Evolutionary conservation across 2,113 vertebrate genomes (phyloP).

Genomic region (Todiramphus saurophagus): DNA sequence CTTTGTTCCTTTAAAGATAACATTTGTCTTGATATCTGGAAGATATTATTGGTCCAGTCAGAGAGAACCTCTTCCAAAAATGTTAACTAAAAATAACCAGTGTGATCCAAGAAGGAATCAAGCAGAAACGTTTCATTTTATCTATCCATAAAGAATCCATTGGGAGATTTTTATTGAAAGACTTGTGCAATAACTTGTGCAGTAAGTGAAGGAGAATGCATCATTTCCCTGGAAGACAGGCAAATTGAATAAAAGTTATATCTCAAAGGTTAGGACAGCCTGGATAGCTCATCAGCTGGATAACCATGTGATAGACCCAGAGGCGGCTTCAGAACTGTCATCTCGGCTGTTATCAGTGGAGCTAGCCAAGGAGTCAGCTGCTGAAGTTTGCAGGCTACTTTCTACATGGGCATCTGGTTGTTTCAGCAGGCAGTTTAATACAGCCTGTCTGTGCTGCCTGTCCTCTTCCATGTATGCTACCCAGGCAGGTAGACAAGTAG

Average conservation of each 20-base stretch:
- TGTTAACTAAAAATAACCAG: background rate
- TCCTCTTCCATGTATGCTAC: background rate
- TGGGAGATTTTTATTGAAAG: background rate
- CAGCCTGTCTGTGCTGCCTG: background rate
- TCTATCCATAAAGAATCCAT: background rate
- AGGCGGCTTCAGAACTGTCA: conserved; percentile 56
- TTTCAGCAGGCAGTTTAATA: background rate
- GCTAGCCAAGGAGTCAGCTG: conserved; percentile 25
- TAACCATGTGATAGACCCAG: conserved; percentile 46
- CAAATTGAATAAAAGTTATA: background rate
- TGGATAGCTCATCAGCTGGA: conserved; percentile 44
- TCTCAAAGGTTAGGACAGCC: conserved; percentile 21
- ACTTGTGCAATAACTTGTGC: background rate
- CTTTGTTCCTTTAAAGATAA: background rate
- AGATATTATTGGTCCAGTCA: background rate
- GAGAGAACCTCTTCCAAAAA: background rate
- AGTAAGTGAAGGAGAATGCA: background rate
- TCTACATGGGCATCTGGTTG: conserved; percentile 12
- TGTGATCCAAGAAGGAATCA: background rate
- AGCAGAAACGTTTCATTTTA: conserved; percentile 25
- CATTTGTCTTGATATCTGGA: background rate
- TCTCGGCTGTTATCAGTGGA: conserved; percentile 16
- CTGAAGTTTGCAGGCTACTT: conserved; percentile 31
- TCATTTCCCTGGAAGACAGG: conserved; percentile 14
- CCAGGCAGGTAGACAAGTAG: background rate